Evolutionary conservation across 2,797 vertebrate species (phyloP).

Genomic region (Gobio occitaniae): DNA sequence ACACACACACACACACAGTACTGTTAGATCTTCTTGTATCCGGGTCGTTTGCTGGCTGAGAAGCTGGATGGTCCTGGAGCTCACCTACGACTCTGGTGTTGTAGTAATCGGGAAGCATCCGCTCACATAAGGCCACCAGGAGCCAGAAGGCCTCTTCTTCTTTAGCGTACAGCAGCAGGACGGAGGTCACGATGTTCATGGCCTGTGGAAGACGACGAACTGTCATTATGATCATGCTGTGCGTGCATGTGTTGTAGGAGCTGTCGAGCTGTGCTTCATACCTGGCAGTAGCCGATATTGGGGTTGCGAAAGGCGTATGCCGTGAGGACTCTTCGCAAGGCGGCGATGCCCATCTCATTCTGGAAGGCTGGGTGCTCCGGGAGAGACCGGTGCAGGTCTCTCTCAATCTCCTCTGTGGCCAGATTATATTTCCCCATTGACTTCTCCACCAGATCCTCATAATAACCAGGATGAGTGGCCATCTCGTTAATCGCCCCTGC

Average conservation of each 20-base stretch:
- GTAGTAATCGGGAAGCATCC: constrained; percentile 98
- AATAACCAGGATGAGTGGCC: constrained; percentile 96
- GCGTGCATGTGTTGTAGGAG: too few species aligned
- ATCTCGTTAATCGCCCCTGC: constrained; percentile 96
- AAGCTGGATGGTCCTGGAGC: constrained; percentile 60
- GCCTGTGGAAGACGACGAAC: constrained; percentile 78
- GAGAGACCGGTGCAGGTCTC: constrained; percentile 96
- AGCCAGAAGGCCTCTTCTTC: constrained; percentile 98
- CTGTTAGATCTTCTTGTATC: background rate
- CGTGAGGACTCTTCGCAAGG: constrained; percentile 93
- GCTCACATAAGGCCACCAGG: constrained; percentile 94
- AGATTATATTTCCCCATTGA: constrained; percentile 98
- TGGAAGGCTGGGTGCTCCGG: constrained; percentile 98
- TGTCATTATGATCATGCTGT: background rate
- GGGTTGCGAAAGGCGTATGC: constrained; percentile 98
- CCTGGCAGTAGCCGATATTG: constrained; percentile 99
- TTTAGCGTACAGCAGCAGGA: constrained; percentile 94
- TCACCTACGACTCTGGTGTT: constrained; percentile 96
- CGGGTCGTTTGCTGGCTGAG: background rate
- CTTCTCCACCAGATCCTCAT: constrained; percentile 95
- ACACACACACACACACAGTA: constrained; percentile 21
- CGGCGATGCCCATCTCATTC: constrained; percentile 98
- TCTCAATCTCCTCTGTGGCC: constrained; percentile 97
- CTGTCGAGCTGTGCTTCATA: constrained; percentile 61
- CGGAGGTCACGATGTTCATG: constrained; percentile 98